Evolutionary conservation across 2,113 vertebrate species (phyloP).

Genomic region (Opisthocomus hoazin): DNA sequence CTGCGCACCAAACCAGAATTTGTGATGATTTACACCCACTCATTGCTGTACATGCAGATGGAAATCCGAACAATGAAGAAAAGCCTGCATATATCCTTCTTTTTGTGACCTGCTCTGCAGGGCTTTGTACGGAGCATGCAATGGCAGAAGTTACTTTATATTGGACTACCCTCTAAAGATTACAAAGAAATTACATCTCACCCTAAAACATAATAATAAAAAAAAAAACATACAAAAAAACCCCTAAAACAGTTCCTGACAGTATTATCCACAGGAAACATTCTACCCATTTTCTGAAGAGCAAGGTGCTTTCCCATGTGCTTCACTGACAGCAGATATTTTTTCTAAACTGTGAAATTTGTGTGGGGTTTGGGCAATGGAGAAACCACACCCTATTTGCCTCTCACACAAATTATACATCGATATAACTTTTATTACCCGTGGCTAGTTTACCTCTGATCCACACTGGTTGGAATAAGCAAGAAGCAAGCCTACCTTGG

Average conservation of each 20-base stretch:
- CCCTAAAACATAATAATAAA: background rate
- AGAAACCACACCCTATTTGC: background rate
- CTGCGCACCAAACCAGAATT: slow-evolving; percentile 23
- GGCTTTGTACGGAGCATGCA: background rate
- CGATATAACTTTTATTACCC: background rate
- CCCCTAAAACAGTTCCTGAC: background rate
- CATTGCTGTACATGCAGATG: slow-evolving; percentile 9
- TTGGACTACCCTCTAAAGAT: background rate
- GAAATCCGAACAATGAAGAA: slow-evolving; percentile 44
- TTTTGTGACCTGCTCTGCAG: background rate
- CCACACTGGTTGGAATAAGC: accelerated
- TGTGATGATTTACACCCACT: slow-evolving; percentile 46
- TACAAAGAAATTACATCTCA: background rate
- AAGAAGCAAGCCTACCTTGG: background rate
- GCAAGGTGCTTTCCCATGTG: background rate
- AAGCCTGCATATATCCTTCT: background rate
- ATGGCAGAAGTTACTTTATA: background rate
- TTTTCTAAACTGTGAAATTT: background rate
- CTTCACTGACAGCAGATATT: background rate
- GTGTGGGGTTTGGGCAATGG: background rate
- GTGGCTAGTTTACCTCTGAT: background rate
- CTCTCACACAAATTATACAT: background rate
- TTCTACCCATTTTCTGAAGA: background rate
- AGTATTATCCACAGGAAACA: background rate
- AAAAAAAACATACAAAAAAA: too few species aligned